Conservation (phyloP, 2,113 vertebrate genomes). For the Ctenodactylus gundi region DNA sequence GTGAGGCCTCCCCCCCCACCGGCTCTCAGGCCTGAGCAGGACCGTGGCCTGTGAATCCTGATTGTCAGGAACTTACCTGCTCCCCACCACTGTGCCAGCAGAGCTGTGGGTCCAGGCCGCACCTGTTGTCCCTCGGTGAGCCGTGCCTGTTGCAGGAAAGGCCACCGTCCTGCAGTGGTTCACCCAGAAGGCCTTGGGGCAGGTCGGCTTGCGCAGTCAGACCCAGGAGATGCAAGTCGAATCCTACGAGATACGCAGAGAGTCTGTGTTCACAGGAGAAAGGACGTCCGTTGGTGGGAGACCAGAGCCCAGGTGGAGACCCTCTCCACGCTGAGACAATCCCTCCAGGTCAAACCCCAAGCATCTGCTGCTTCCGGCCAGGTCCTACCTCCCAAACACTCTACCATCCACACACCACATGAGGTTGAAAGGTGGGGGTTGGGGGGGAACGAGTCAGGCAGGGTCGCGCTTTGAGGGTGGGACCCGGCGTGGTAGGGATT, state of each 20-base stretch:
- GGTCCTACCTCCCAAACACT: no score
- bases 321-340: no score
- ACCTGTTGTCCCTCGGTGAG: neutral
- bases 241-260: neutral
- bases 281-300: neutral
- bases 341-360: no score
- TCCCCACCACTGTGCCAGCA: no score
- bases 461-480: no score
- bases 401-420: no score
- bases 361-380: no score
- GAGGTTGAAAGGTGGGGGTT: no score
- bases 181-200: neutral
- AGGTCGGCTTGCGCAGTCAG: neutral
- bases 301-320: no score
- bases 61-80: no score
- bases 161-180: neutral
- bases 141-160: neutral
- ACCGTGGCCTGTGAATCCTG: neutral
- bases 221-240: neutral
- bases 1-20: neutral
- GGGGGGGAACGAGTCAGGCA: no score
- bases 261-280: neutral
- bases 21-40: neutral
- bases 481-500: accelerated
- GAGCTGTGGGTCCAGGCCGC: neutral